phyloP scores from a whole-genome alignment of 2,113 vertebrate species.

The Mirounga angustirostris region DNA sequence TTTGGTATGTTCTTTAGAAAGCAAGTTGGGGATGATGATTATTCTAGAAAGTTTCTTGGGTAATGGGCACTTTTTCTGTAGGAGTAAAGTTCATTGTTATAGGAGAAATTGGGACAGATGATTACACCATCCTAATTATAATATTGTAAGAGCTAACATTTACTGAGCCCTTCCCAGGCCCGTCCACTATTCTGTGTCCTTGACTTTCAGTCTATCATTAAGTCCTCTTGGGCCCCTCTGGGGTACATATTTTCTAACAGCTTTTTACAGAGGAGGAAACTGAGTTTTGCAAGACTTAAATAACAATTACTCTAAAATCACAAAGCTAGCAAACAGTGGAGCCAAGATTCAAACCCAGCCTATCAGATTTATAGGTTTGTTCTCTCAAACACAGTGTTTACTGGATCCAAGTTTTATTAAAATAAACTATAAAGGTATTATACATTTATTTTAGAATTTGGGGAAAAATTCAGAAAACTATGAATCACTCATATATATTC shows the following conservation, averaged over 20 bases:
- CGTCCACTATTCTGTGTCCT: background rate
- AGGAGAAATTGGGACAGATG: background rate
- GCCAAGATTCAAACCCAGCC: background rate
- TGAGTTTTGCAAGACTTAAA: background rate
- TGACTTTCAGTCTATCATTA: background rate
- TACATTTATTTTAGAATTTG: background rate
- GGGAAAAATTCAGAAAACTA: background rate
- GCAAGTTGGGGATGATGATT: background rate
- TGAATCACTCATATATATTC: background rate
- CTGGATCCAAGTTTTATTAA: background rate
- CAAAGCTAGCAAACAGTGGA: background rate
- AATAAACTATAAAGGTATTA: background rate
- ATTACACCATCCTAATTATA: background rate
- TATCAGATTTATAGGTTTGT: background rate
- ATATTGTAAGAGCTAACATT: background rate
- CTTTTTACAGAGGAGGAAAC: background rate
- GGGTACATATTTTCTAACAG: background rate
- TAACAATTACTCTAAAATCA: background rate
- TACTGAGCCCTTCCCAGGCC: background rate
- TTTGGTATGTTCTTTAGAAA: background rate
- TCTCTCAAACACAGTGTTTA: background rate
- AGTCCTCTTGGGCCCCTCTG: background rate
- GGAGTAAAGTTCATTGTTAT: background rate
- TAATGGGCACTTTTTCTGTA: background rate
- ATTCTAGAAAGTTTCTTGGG: background rate